These are phyloP conservation scores for Metalampra italica DNA, from an alignment of 2,888 invertebrate genomes.

Conservation along the genomic window DNA sequence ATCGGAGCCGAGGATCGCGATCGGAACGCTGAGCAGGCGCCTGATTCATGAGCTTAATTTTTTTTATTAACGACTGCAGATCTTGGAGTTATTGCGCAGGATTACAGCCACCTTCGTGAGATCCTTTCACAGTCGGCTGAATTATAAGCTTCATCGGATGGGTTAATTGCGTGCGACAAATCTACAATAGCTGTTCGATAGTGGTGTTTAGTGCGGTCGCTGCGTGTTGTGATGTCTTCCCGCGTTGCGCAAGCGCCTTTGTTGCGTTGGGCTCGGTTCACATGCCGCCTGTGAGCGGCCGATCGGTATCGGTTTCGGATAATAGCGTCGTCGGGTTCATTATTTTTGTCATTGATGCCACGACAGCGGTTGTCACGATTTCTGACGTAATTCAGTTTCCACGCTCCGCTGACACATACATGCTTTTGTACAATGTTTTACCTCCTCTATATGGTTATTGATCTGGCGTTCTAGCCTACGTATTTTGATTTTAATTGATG, in stretches of 20 bases:
- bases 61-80: slow-evolving; percentile 56
- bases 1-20: slow-evolving; percentile 49
- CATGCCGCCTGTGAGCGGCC: slow-evolving; percentile 29
- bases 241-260: slow-evolving; percentile 51
- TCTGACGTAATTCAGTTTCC: slow-evolving; percentile 53
- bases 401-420: slow-evolving; percentile 42
- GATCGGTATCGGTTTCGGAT: slow-evolving; percentile 51
- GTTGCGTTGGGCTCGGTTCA: slow-evolving; percentile 36
- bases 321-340: slow-evolving; percentile 40
- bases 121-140: no score
- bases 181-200: slow-evolving; percentile 1
- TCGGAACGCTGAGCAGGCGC: slow-evolving; percentile 35
- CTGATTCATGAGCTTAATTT: slow-evolving; percentile 58
- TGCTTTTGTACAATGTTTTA: slow-evolving; percentile 24
- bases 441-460: slow-evolving; percentile 8
- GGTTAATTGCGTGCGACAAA: slow-evolving; percentile 38
- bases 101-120: slow-evolving; percentile 13
- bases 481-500: slow-evolving; percentile 12
- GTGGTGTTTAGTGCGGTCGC: slow-evolving; percentile 34
- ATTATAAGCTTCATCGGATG: no score
- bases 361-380: slow-evolving; percentile 53
- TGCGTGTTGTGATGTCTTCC: slow-evolving; percentile 63
- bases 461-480: not conserved
- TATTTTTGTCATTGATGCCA: slow-evolving; percentile 56
- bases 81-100: slow-evolving; percentile 36